Percentiles rank a stretch among this genome's conserved stretches.
phyloP scores from a whole-genome alignment of 2,797 vertebrate species.

The Hoplostethus atlanticus region DNA sequence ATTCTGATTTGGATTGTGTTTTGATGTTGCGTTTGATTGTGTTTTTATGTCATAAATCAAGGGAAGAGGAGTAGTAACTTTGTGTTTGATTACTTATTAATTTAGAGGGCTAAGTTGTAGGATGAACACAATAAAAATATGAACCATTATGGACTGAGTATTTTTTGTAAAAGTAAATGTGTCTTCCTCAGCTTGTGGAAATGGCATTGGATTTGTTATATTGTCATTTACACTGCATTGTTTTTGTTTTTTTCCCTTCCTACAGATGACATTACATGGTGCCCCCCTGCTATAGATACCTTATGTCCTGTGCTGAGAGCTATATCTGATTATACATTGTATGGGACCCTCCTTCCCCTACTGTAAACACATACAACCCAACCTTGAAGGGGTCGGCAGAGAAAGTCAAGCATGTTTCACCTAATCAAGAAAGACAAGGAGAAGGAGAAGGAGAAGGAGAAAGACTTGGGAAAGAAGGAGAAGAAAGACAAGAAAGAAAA shows the following conservation, averaged over 20 bases:
- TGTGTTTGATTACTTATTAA: too few species aligned
- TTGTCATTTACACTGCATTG: background rate
- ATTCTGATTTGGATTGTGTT: too few species aligned
- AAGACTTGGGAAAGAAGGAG: slow-evolving; percentile 79
- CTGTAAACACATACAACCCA: slow-evolving; percentile 16
- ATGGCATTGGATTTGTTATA: background rate
- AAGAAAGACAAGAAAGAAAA: slow-evolving; percentile 85
- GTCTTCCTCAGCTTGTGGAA: background rate
- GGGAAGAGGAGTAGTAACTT: too few species aligned
- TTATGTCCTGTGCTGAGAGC: background rate
- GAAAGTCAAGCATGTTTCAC: slow-evolving; percentile 80
- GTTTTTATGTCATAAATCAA: too few species aligned
- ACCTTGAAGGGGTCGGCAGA: slow-evolving; percentile 7
- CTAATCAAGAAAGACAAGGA: slow-evolving; percentile 86
- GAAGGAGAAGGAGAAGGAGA: slow-evolving; percentile 81
- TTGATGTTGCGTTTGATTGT: too few species aligned
- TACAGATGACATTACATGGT: slow-evolving; percentile 35
- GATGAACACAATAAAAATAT: background rate
- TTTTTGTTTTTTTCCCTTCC: slow-evolving; percentile 9
- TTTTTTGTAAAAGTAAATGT: background rate
- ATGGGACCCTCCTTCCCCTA: slow-evolving; percentile 9
- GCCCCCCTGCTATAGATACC: background rate
- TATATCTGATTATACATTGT: background rate
- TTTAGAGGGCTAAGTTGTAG: too few species aligned
- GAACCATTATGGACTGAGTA: background rate